Percentiles rank a stretch among this genome's conserved stretches.
Evolutionary conservation across 2,113 vertebrate genomes (phyloP).

Genomic region (Pelodiscus sinensis): DNA sequence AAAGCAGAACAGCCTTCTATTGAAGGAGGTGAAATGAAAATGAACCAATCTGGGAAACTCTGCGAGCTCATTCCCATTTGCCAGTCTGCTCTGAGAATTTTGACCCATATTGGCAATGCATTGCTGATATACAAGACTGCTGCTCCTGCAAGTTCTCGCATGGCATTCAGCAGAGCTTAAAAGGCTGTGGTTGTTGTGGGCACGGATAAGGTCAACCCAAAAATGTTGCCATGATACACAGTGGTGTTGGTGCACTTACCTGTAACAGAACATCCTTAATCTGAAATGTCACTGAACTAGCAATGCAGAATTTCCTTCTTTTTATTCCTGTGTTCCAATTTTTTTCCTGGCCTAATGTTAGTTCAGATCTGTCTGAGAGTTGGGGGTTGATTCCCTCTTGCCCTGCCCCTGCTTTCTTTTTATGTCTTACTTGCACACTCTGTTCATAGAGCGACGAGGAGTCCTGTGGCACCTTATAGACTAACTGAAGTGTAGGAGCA

Average conservation of each 20-base stretch:
- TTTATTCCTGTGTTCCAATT: not conserved
- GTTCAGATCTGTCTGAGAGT: not conserved
- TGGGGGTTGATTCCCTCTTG: not conserved
- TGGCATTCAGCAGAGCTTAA: not conserved
- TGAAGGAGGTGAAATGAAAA: not conserved
- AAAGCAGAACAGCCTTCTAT: not conserved
- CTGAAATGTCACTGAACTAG: not conserved
- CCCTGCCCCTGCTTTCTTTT: not conserved
- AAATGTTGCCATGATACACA: not conserved
- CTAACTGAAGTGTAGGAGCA: too few species aligned
- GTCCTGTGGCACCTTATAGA: too few species aligned
- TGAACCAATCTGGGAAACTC: not conserved
- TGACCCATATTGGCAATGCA: not conserved
- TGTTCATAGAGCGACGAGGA: too few species aligned
- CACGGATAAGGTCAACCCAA: not conserved
- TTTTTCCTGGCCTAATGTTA: not conserved
- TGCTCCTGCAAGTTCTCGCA: not conserved
- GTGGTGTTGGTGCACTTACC: not conserved
- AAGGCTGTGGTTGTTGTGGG: not conserved
- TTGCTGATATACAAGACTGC: not conserved
- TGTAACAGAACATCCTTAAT: not conserved
- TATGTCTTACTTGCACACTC: not conserved
- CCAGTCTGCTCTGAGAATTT: not conserved
- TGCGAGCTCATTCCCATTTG: not conserved
- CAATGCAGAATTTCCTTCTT: not conserved